Evolutionary conservation across 2,113 vertebrate species (phyloP).

Genomic region (Corythornis madagascariensis): DNA sequence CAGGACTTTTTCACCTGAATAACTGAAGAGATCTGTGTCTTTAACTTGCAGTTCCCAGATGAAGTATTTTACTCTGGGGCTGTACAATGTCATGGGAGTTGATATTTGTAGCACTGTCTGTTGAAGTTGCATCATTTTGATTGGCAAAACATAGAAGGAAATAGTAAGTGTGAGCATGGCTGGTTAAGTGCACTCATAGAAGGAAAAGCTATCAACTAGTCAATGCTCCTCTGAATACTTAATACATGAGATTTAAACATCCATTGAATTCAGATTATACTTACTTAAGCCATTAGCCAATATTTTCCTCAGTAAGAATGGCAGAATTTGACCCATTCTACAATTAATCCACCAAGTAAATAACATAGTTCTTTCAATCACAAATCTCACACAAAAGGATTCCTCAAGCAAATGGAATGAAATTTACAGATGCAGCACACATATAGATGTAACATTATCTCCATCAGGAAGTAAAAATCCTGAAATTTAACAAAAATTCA

Average conservation of each 20-base stretch:
- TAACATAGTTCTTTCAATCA: not conserved
- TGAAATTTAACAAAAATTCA: conserved; percentile 59
- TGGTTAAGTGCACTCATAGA: not conserved
- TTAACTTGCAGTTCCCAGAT: not conserved
- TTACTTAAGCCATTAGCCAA: conserved; percentile 45
- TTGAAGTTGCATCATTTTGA: not conserved
- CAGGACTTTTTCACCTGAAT: not conserved
- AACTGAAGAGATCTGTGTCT: not conserved
- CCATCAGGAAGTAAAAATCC: conserved; percentile 15
- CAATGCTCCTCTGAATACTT: not conserved
- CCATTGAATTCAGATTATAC: conserved; percentile 43
- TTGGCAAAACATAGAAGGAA: not conserved
- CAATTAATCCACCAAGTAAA: conserved; percentile 27
- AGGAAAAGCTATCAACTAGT: not conserved
- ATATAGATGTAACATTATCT: conserved; percentile 47
- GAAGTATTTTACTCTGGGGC: fast-evolving
- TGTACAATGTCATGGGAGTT: not conserved
- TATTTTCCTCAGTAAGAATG: conserved; percentile 41
- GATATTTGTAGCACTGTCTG: not conserved
- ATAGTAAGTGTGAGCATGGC: not conserved
- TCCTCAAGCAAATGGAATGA: conserved; percentile 1
- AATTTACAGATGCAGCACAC: conserved; percentile 24
- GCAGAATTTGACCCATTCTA: conserved; percentile 23
- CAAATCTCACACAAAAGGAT: not conserved
- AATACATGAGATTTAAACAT: conserved; percentile 4